Conservation (phyloP, 2,888 invertebrate genomes). For the Liopterus haemorrhoidalis region DNA sequence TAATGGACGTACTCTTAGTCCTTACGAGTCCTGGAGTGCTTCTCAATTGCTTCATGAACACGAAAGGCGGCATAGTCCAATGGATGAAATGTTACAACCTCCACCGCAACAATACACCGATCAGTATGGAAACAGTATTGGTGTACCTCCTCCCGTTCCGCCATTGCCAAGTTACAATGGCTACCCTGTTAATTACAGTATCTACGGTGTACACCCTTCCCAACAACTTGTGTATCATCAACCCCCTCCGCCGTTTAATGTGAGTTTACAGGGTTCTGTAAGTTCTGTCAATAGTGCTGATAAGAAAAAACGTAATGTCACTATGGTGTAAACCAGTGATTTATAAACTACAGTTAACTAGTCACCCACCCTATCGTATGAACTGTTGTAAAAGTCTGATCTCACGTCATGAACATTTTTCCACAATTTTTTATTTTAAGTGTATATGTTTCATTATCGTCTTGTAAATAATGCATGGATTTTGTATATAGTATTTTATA, state of each 20-base stretch:
- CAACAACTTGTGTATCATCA: constrained; percentile 32
- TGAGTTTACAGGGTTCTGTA: constrained; percentile 52
- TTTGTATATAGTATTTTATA: too few relatives aligned
- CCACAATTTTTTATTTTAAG: too few relatives aligned
- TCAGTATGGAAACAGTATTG: constrained; percentile 41
- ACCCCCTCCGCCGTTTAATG: constrained; percentile 45
- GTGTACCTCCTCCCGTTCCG: constrained; percentile 48
- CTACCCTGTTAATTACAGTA: constrained; percentile 45
- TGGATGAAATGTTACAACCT: constrained; percentile 34
- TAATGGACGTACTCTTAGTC: constrained; percentile 47
- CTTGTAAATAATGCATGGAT: too few relatives aligned
- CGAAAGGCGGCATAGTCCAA: constrained; percentile 51
- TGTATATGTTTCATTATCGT: too few relatives aligned
- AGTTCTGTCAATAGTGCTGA: constrained; percentile 53
- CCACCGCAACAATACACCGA: constrained; percentile 40
- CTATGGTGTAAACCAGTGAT: constrained; percentile 53
- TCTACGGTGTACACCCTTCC: constrained; percentile 45
- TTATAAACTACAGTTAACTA: too few relatives aligned
- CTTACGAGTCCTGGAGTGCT: constrained; percentile 56
- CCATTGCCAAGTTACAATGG: constrained; percentile 48
- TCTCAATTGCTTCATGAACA: constrained; percentile 55
- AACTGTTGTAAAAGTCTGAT: too few relatives aligned
- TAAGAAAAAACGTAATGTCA: constrained; percentile 54
- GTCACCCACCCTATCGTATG: too few relatives aligned
- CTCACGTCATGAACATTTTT: too few relatives aligned